phyloP scores from a whole-genome alignment of 2,113 vertebrate genomes.

The Monopterus albus region DNA sequence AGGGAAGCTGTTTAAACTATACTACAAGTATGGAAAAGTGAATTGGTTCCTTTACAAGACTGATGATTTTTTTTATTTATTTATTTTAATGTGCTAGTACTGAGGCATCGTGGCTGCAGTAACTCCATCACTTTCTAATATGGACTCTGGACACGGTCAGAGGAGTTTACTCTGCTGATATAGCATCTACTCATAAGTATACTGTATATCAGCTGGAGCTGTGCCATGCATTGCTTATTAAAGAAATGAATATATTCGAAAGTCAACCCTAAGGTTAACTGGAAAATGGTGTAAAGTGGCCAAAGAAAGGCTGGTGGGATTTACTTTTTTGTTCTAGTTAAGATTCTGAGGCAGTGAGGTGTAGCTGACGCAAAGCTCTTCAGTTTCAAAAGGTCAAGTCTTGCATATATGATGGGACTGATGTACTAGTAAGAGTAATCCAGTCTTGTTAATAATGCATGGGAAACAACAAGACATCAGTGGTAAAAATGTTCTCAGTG shows the following conservation, averaged over 20 bases:
- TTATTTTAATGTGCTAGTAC: no score
- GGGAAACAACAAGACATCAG: no score
- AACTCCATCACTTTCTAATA: not conserved
- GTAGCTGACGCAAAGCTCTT: no score
- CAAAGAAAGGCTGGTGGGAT: not conserved
- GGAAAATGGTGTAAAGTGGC: not conserved
- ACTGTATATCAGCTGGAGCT: conserved; percentile 30
- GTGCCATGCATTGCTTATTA: conserved; percentile 28
- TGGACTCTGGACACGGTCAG: not conserved
- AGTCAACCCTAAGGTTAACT: conserved; percentile 24
- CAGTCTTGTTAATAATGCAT: no score
- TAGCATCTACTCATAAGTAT: not conserved
- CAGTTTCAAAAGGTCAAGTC: no score
- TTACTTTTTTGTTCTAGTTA: not conserved
- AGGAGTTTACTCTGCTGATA: conserved; percentile 4
- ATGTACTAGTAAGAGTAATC: no score
- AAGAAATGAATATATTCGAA: conserved; percentile 37
- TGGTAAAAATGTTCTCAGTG: no score
- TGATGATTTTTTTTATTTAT: no score
- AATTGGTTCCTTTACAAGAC: no score
- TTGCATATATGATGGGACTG: no score
- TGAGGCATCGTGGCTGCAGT: not conserved
- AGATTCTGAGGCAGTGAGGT: not conserved
- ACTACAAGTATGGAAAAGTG: no score
- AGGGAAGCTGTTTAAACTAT: no score